Percentiles rank a stretch among this genome's conserved stretches.
phyloP scores from a whole-genome alignment of 2,888 invertebrate genomes.

The Hofmannophila pseudospretella region DNA sequence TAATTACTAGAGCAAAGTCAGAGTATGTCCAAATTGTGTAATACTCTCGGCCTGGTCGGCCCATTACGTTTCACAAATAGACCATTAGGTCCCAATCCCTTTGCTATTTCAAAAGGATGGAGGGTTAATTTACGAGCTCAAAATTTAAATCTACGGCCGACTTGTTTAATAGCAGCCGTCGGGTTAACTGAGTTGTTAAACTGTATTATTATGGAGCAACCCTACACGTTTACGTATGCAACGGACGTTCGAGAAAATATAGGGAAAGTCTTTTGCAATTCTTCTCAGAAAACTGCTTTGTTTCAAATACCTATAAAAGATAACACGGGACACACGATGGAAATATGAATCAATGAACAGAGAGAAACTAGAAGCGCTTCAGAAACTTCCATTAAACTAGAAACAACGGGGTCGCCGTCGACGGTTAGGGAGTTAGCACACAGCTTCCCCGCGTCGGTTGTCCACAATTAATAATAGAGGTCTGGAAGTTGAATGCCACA shows the following conservation, averaged over 20 bases:
- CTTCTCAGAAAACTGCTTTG: conserved; percentile 14
- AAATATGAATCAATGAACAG: conserved; percentile 46
- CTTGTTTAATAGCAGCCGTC: conserved; percentile 67
- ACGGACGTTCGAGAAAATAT: conserved; percentile 16
- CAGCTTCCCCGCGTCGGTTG: conserved; percentile 51
- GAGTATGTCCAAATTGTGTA: conserved; percentile 70
- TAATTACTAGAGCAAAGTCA: conserved; percentile 58
- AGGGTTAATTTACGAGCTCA: conserved; percentile 77
- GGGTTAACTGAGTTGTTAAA: conserved; percentile 69
- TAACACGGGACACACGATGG: conserved; percentile 7
- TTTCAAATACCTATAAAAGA: conserved; percentile 1
- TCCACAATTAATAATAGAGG: conserved; percentile 73
- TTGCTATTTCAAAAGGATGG: conserved; percentile 76
- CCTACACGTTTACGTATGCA: conserved; percentile 33
- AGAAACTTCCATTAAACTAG: conserved; percentile 51
- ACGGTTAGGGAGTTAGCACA: conserved; percentile 27
- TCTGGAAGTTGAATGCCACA: conserved; percentile 70
- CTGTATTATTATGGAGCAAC: conserved; percentile 57
- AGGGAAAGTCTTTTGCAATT: too few relatives aligned
- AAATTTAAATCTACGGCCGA: conserved; percentile 76
- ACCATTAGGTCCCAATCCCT: conserved; percentile 76
- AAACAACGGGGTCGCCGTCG: conserved; percentile 41
- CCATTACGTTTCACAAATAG: conserved; percentile 76
- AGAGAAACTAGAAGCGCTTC: conserved; percentile 29
- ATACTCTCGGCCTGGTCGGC: conserved; percentile 64